These are phyloP conservation scores for Rhinoraja longicauda DNA, from an alignment of 2,797 vertebrate species.

Conservation along the genomic window DNA sequence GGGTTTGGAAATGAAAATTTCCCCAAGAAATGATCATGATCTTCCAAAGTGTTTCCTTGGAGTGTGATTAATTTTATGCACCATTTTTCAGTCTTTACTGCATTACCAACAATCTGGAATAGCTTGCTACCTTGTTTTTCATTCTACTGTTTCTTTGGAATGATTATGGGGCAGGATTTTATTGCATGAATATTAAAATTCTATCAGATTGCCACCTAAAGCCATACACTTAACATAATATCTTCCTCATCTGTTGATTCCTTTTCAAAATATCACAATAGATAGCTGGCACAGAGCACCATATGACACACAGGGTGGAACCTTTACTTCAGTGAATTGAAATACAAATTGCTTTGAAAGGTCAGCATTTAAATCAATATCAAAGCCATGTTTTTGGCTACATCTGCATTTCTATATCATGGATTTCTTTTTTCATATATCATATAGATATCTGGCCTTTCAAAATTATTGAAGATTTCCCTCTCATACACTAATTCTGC, in stretches of 20 bases:
- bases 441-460: neutral
- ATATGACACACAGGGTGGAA: neutral
- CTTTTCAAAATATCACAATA: neutral
- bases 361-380: neutral
- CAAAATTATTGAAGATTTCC: neutral
- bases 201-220: neutral
- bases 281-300: neutral
- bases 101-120: neutral
- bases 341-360: neutral
- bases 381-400: conserved; percentile 1
- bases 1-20: neutral
- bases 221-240: neutral
- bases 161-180: neutral
- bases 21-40: neutral
- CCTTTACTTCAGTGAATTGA: neutral
- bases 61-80: neutral
- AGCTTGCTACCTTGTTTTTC: neutral
- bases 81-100: neutral
- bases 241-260: neutral
- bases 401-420: neutral
- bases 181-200: neutral
- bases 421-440: neutral
- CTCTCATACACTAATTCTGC: neutral
- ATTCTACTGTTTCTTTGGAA: neutral
- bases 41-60: neutral